A percentile compares a stretch with the other conserved stretches of the same genome.
Conservation (phyloP, 2,113 vertebrate genomes). For the Sinocyclocheilus anshuiensis region DNA sequence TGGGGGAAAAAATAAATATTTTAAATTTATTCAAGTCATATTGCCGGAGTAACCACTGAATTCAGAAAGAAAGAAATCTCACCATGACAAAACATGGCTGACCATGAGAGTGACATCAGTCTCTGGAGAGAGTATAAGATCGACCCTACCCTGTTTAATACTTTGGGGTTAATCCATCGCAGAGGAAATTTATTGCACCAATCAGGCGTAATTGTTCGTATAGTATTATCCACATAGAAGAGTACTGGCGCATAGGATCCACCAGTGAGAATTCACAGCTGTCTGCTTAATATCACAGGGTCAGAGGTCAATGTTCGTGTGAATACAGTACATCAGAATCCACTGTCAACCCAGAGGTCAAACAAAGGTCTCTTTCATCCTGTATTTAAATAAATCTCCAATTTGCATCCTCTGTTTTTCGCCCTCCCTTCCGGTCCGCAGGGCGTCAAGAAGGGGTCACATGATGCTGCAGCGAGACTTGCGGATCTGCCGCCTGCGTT, state of each 20-base stretch:
- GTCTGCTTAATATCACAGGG: constrained; percentile 43
- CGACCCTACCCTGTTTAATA: constrained; percentile 56
- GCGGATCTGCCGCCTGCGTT: constrained; percentile 86
- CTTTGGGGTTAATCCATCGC: constrained; percentile 25
- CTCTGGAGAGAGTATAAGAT: constrained; percentile 49
- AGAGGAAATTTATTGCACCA: constrained; percentile 9
- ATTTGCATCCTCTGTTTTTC: background rate
- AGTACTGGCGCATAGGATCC: constrained; percentile 26
- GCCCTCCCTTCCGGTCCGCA: constrained; percentile 25
- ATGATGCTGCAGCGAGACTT: constrained; percentile 89
- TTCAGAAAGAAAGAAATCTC: constrained; percentile 44
- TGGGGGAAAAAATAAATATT: constrained; percentile 59
- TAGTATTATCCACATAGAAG: constrained; percentile 5
- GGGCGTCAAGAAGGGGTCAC: constrained; percentile 71
- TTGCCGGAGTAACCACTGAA: constrained; percentile 48
- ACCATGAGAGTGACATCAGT: constrained; percentile 41
- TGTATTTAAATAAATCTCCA: constrained; percentile 20
- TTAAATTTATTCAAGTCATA: constrained; percentile 52
- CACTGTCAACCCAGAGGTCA: background rate
- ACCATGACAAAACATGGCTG: constrained; percentile 46
- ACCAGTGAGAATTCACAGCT: constrained; percentile 29
- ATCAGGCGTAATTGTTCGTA: background rate
- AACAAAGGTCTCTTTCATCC: constrained; percentile 31
- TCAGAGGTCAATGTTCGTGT: constrained; percentile 43
- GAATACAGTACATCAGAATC: constrained; percentile 15